Percentiles rank a stretch among this genome's conserved stretches.
These are phyloP conservation scores for Melanargia galathea DNA, from an alignment of 2,888 invertebrate genomes.

Conservation along the genomic window DNA sequence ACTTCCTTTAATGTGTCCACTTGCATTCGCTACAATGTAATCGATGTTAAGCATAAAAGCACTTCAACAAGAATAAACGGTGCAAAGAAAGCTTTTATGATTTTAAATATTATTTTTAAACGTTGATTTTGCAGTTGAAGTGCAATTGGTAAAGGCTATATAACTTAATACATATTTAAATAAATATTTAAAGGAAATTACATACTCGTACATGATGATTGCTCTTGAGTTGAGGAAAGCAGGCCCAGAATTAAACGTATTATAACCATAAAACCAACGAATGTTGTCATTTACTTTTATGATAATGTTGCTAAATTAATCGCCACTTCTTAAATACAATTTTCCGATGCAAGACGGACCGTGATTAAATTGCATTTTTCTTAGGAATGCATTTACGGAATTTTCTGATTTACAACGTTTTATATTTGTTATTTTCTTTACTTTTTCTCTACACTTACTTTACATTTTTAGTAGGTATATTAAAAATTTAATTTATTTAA, in stretches of 20 bases:
- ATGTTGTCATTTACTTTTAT: too few species aligned
- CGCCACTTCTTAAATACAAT: background rate
- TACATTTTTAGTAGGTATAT: too few species aligned
- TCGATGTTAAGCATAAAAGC: constrained; percentile 37
- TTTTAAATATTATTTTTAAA: constrained; percentile 2
- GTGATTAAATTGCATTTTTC: background rate
- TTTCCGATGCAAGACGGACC: background rate
- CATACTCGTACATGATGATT: too few species aligned
- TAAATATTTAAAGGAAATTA: background rate
- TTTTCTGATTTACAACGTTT: background rate
- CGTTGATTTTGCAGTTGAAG: background rate
- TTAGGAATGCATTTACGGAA: background rate
- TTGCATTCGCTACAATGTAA: constrained; percentile 46
- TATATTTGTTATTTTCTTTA: too few species aligned
- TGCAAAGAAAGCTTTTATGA: background rate
- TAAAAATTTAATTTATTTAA: too few species aligned
- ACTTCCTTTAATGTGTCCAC: constrained; percentile 59
- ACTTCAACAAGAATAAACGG: constrained; percentile 11
- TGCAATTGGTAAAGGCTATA: too few species aligned
- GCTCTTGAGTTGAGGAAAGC: too few species aligned
- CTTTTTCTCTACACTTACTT: too few species aligned
- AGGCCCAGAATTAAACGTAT: too few species aligned
- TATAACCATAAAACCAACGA: too few species aligned
- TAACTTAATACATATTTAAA: too few species aligned
- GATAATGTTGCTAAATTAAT: background rate